Base-by-base conservation (phyloP, 2,797 vertebrate species). In the Galaxias olidus region DNA sequence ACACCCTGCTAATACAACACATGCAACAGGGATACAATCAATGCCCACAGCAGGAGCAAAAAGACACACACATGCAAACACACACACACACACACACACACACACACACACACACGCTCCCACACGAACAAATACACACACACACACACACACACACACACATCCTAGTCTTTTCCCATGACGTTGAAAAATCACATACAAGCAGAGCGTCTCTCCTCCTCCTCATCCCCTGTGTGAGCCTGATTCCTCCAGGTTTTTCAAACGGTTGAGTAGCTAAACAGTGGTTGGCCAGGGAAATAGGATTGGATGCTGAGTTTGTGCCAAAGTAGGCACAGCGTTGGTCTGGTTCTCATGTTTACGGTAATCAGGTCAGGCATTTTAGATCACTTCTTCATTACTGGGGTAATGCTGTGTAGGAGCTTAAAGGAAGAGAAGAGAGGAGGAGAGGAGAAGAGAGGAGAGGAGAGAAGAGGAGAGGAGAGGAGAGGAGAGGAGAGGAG, bases 321-420 rank as follows among this genome's bases (percentile, higher is more conserved):
- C 77, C 75, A 75, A 69, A 67, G 69, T 78, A 0, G 19, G 77
- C 76, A 61, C 58, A 4, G 60, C 11, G 19, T 63, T 60, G 71
- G 65, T 79, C 81, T 46, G 14, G 42, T 74, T 74, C 68, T 80
- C 9, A 68, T 55, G 68, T 77, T 80, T 66, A 51, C 30, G 6
- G 48, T 14, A 46, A 46, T 13, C 45, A 46, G 9, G 13, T 46
- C 9, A 69, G 63, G 61, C 66, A 76, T 64, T 71, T 82, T 78
- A 78, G 77, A 73, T 75, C 77, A 67, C 60, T 63, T 57, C 54
- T 78, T 67, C 71, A 86, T 82, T 77, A 73, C 72, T 69, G 45
- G 13, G 73, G 73, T 70, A 66, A 46, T 5, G 17, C 13, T 49
- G 14, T 45, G 55, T 61, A 30, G 30, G 30, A 30, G 30, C 30